phyloP scores from a whole-genome alignment of 1,140 invertebrate genomes.

The Drosophila equinoxialis region DNA sequence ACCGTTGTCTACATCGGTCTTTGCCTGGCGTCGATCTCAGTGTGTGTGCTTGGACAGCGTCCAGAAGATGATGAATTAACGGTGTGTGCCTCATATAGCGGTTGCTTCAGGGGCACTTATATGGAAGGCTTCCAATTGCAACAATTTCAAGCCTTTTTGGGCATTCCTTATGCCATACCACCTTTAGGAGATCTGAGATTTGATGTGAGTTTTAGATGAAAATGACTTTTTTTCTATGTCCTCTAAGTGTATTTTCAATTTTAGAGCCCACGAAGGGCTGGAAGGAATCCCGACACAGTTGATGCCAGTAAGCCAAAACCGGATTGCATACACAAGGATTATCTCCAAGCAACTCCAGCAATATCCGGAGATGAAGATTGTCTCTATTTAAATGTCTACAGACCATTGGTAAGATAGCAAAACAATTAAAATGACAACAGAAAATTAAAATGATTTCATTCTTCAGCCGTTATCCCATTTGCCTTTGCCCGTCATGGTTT shows the following conservation, averaged over 20 bases:
- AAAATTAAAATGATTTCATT: background rate
- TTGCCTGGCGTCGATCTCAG: too few relatives aligned
- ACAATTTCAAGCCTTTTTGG: slow-evolving; percentile 60
- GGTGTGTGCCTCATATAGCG: slow-evolving; percentile 37
- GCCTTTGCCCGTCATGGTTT: slow-evolving; percentile 82
- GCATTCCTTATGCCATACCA: slow-evolving; percentile 68
- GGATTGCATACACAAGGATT: slow-evolving; percentile 72
- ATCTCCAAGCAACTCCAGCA: slow-evolving; percentile 48
- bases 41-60: too few relatives aligned
- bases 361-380: slow-evolving; percentile 85
- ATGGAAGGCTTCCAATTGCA: slow-evolving; percentile 55
- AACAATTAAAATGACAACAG: background rate
- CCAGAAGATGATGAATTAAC: slow-evolving; percentile 19
- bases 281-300: slow-evolving; percentile 36
- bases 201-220: slow-evolving; percentile 40
- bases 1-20: too few relatives aligned
- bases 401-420: slow-evolving; percentile 83
- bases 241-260: background rate
- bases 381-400: slow-evolving; percentile 86
- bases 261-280: slow-evolving; percentile 15
- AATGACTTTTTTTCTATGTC: too few relatives aligned
- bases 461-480: slow-evolving; percentile 4
- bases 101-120: slow-evolving; percentile 51
- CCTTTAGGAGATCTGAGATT: slow-evolving; percentile 59
- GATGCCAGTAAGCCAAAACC: slow-evolving; percentile 49